phyloP scores from a whole-genome alignment of 2,888 invertebrate species.

The Ctena decussata region DNA sequence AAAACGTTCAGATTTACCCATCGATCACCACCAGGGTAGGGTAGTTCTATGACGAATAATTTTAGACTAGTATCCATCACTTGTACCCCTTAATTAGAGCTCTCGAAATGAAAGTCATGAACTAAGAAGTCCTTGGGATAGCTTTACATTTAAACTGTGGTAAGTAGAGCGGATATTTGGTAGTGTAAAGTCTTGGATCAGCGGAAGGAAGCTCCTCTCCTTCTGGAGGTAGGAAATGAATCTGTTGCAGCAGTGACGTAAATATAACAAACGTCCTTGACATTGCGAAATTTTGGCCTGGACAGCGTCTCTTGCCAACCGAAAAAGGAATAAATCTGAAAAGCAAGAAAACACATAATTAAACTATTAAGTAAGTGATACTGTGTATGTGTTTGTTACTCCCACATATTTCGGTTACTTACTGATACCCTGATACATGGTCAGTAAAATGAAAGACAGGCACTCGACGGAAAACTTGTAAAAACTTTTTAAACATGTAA shows the following conservation, averaged over 20 bases:
- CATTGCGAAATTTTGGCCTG: conserved; percentile 61
- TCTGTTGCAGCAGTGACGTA: conserved; percentile 58
- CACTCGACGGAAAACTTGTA: too few relatives aligned
- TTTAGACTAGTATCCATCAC: too few relatives aligned
- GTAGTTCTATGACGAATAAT: too few relatives aligned
- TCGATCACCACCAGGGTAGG: too few relatives aligned
- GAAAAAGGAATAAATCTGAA: conserved; percentile 64
- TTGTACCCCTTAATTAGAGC: too few relatives aligned
- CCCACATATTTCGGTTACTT: too few relatives aligned
- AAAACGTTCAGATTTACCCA: too few relatives aligned
- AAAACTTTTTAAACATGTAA: too few relatives aligned
- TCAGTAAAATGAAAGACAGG: too few relatives aligned
- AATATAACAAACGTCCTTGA: conserved; percentile 51
- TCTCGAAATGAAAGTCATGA: background rate
- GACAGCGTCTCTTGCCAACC: conserved; percentile 58
- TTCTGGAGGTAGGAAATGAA: conserved; percentile 56
- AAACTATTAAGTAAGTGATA: too few relatives aligned
- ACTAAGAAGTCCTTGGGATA: conserved; percentile 25
- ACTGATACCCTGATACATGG: too few relatives aligned
- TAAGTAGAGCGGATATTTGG: conserved; percentile 52
- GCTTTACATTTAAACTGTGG: conserved; percentile 57
- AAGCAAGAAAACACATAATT: conserved; percentile 20
- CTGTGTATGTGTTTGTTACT: too few relatives aligned
- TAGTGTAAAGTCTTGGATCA: conserved; percentile 61
- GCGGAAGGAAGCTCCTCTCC: conserved; percentile 54